phyloP scores from a whole-genome alignment of 2,113 vertebrate species.

The Ornithorhynchus anatinus region DNA sequence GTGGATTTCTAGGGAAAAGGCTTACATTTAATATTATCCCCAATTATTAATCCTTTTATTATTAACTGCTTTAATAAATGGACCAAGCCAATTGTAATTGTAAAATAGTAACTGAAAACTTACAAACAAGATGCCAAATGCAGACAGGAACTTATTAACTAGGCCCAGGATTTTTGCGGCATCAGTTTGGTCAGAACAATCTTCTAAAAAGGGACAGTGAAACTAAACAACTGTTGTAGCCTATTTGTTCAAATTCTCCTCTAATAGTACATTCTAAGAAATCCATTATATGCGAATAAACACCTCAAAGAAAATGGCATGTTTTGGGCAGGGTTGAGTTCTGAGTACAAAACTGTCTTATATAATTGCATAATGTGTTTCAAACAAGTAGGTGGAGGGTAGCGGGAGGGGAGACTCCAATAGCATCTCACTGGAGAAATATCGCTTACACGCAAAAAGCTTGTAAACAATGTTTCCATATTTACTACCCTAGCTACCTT shows the following conservation, averaged over 20 bases:
- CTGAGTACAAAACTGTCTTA: neutral
- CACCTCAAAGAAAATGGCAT: neutral
- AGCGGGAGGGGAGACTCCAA: constrained; percentile 19
- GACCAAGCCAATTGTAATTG: constrained; percentile 37
- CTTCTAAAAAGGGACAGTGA: constrained; percentile 16
- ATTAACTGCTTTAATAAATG: too few relatives aligned
- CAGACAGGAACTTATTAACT: neutral
- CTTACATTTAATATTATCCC: too few relatives aligned
- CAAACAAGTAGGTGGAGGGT: neutral
- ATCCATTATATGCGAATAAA: neutral
- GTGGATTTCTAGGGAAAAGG: too few relatives aligned
- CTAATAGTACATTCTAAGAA: neutral
- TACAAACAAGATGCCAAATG: constrained; percentile 9
- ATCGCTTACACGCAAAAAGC: neutral
- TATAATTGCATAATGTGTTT: neutral
- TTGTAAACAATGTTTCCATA: neutral
- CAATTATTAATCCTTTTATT: too few relatives aligned
- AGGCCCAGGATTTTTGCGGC: neutral
- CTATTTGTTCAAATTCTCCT: neutral
- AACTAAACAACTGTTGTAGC: constrained; percentile 27
- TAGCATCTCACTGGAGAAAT: neutral
- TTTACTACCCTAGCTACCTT: neutral
- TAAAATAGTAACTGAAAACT: constrained; percentile 14
- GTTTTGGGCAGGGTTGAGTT: neutral
- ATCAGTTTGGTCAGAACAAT: neutral